Evolutionary conservation across 1,140 invertebrate genomes (phyloP).

Genomic region (Batillaria attramentaria): DNA sequence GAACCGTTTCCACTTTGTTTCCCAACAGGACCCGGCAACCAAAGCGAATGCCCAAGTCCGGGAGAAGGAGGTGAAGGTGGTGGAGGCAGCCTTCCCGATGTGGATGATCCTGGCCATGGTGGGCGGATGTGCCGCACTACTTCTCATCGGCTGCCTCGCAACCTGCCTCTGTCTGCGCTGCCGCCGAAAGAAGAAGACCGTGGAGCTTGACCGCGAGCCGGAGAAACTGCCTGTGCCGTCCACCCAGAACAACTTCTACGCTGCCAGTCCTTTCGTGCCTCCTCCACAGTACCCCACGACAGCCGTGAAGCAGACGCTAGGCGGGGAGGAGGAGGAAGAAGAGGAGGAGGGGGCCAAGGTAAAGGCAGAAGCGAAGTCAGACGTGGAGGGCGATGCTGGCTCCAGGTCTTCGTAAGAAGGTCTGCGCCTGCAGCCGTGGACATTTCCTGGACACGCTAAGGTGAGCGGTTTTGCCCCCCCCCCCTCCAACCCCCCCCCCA

Average conservation of each 20-base stretch:
- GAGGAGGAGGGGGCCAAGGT: neutral
- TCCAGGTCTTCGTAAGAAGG: no score
- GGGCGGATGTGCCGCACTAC: conserved; percentile 18
- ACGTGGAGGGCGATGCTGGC: neutral
- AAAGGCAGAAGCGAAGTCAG: neutral
- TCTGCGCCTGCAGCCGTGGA: no score
- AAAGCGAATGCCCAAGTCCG: neutral
- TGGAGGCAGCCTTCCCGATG: conserved; percentile 23
- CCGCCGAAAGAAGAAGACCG: conserved; percentile 24
- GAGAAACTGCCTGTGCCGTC: conserved; percentile 25
- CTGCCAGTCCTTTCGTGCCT: neutral
- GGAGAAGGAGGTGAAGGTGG: neutral
- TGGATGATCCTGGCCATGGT: conserved; percentile 32
- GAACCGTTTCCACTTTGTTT: neutral
- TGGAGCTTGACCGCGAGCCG: conserved; percentile 26
- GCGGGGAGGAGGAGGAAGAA: neutral
- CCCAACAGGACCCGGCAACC: neutral
- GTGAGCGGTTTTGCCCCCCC: no score
- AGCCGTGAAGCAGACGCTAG: conserved; percentile 1
- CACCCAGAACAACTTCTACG: conserved; percentile 7
- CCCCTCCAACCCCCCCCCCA: no score
- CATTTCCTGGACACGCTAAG: no score
- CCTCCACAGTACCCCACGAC: conserved; percentile 22
- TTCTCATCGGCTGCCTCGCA: neutral
- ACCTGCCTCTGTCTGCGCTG: conserved; percentile 21